These are phyloP conservation scores for Dexiosoma caninum DNA, from an alignment of 2,888 invertebrate genomes.

Conservation along the genomic window DNA sequence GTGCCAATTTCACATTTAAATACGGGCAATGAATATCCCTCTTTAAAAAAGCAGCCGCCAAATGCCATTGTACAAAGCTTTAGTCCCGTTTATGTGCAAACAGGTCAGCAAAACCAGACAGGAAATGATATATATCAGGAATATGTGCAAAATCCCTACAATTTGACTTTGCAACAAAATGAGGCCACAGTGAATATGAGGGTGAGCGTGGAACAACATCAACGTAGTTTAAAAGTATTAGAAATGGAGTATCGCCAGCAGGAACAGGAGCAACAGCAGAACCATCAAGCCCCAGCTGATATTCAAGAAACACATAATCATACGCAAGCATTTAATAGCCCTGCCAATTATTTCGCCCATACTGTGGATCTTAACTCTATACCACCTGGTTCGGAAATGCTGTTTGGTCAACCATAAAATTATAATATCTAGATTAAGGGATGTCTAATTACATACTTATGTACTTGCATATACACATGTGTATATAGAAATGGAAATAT, in stretches of 20 bases:
- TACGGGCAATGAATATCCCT: constrained; percentile 74
- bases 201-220: constrained; percentile 46
- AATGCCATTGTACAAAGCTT: constrained; percentile 76
- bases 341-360: constrained; percentile 83
- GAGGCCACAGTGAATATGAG: constrained; percentile 44
- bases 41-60: constrained; percentile 72
- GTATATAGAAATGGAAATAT: neutral
- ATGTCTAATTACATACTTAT: no score
- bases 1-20: constrained; percentile 75
- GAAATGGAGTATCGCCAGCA: constrained; percentile 72
- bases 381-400: constrained; percentile 82
- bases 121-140: constrained; percentile 75
- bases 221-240: constrained; percentile 56
- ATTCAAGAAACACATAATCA: constrained; percentile 74
- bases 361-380: constrained; percentile 79
- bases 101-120: constrained; percentile 59
- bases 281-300: constrained; percentile 52
- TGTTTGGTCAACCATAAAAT: constrained; percentile 79
- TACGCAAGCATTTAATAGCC: constrained; percentile 70
- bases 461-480: no score
- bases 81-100: constrained; percentile 69
- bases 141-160: constrained; percentile 77
- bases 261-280: constrained; percentile 66
- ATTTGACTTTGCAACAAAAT: constrained; percentile 76
- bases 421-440: neutral